Evolutionary conservation across 1,140 invertebrate species (phyloP), one percentile per base, ranked within the genome.

Genomic region (Ips typographus): DNA sequence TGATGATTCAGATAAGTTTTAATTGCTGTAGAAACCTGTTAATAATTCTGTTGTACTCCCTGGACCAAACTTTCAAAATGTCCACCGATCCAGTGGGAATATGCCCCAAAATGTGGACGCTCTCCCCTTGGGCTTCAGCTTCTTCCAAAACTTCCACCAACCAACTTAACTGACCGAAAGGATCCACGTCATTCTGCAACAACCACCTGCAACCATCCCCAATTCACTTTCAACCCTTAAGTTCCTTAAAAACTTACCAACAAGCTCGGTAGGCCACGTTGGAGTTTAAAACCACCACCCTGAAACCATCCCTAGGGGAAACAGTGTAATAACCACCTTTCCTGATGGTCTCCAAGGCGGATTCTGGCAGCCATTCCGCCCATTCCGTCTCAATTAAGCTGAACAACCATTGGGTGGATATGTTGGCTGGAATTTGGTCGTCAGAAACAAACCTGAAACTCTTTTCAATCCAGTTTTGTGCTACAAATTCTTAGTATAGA

Each of bases 61-160:
- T 86, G 80, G 80, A 0, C 88, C 86, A n/a, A 92, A 93, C 74
- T 89, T 88, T 93, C 91, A 95, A 37, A 38, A 60, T 41, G 8
- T 56, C 56, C 2, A 49, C 37, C 6, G 84, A 83, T 5, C 90
- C 91, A 0, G 91, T 85, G 0, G 92, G 92, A 60, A 96, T 88
- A 74, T 97, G 94, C 0, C 87, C 87, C 37, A 96, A 78, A 53
- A 96, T 90, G 74, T 95, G 92, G 2, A 94, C 93, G 73, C 86
- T 87, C 75, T 94, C 91, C 1, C 82, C 80, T 4, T 83, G 83
- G 41, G 81, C 75, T 78, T 95, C 93, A 5, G 93, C 90, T 71
- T 86, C 76, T 43, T 86, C 78, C 8, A 95, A 79, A 2, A 87
- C 88, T 8, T 86, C 76, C 1, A 89, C 83, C n/a, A 95, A 77